These are phyloP conservation scores for Coendou prehensilis DNA, from an alignment of 2,797 vertebrate genomes.

Conservation along the genomic window DNA sequence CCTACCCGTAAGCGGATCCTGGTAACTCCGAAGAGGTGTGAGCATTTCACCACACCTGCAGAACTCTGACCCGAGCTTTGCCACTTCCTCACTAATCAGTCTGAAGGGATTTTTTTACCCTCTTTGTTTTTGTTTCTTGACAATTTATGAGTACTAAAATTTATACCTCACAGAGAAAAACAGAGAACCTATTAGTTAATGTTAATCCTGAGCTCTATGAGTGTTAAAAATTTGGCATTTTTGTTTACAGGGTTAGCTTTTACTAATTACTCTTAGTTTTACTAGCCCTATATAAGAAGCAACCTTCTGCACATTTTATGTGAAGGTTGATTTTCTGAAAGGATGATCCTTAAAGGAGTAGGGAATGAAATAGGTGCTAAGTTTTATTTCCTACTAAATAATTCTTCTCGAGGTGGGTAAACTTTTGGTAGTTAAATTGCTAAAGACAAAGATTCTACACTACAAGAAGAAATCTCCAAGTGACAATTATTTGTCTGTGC, in stretches of 20 bases:
- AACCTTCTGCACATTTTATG: slow-evolving; percentile 62
- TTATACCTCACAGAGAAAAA: slow-evolving; percentile 57
- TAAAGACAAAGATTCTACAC: slow-evolving; percentile 83
- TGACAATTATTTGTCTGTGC: slow-evolving; percentile 87
- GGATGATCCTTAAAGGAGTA: neutral
- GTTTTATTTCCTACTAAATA: slow-evolving; percentile 87
- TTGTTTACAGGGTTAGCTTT: slow-evolving; percentile 58
- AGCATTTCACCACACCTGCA: too few species aligned
- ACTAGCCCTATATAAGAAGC: slow-evolving; percentile 59
- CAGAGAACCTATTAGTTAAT: slow-evolving; percentile 40
- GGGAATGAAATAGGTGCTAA: slow-evolving; percentile 61
- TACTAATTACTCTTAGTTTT: slow-evolving; percentile 77
- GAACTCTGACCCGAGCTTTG: neutral
- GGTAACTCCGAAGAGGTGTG: neutral
- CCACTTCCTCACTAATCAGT: neutral
- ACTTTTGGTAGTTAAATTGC: slow-evolving; percentile 85
- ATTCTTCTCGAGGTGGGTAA: slow-evolving; percentile 84
- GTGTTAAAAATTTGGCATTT: slow-evolving; percentile 22
- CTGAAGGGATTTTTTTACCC: neutral
- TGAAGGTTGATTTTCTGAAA: slow-evolving; percentile 56
- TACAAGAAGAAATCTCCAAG: slow-evolving; percentile 83
- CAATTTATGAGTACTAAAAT: slow-evolving; percentile 13
- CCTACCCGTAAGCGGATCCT: fast-evolving
- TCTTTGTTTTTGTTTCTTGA: neutral
- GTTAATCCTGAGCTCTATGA: slow-evolving; percentile 47